Percentiles rank a stretch among this genome's conserved stretches.
Evolutionary conservation across 2,113 vertebrate species (phyloP).

Genomic region (Nothobranchius kuhntae): DNA sequence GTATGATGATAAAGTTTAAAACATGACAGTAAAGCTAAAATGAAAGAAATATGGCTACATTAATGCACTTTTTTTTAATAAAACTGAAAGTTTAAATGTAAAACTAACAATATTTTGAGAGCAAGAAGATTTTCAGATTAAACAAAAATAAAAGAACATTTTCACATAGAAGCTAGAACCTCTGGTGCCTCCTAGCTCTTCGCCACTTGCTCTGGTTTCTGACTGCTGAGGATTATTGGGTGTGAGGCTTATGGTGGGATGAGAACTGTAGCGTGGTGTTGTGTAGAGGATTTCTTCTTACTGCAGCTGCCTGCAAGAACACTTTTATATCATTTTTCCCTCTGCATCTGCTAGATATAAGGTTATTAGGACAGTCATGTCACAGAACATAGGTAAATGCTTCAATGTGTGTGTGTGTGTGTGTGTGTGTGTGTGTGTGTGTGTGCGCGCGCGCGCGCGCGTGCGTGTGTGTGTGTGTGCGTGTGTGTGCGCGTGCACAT

Average conservation of each 20-base stretch:
- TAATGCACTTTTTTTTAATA: too few species aligned
- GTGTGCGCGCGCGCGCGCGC: too few species aligned
- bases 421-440: too few species aligned
- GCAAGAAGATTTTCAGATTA: slow-evolving; percentile 15
- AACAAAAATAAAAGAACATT: slow-evolving; percentile 3
- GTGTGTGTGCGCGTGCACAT: too few species aligned
- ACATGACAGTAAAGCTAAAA: too few species aligned
- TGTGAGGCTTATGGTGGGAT: slow-evolving; percentile 18
- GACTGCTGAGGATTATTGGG: slow-evolving; percentile 41
- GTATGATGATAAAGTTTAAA: too few species aligned
- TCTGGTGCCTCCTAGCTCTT: slow-evolving; percentile 7
- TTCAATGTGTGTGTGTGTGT: too few species aligned
- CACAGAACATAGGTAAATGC: too few species aligned
- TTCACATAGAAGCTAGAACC: neutral
- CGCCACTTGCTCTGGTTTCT: slow-evolving; percentile 24
- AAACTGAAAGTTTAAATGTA: neutral
- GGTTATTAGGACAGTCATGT: too few species aligned
- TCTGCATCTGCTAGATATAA: too few species aligned
- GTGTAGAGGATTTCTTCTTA: slow-evolving; percentile 22
- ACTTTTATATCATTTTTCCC: slow-evolving; percentile 8
- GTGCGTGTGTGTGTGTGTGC: too few species aligned
- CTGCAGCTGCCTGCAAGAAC: slow-evolving; percentile 20
- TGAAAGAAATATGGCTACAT: too few species aligned
- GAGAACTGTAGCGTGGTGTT: slow-evolving; percentile 35
- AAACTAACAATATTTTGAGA: neutral